Evolutionary conservation across 2,797 vertebrate species (phyloP), one percentile per base, ranked within the genome.

Genomic region (Spinus pinus): DNA sequence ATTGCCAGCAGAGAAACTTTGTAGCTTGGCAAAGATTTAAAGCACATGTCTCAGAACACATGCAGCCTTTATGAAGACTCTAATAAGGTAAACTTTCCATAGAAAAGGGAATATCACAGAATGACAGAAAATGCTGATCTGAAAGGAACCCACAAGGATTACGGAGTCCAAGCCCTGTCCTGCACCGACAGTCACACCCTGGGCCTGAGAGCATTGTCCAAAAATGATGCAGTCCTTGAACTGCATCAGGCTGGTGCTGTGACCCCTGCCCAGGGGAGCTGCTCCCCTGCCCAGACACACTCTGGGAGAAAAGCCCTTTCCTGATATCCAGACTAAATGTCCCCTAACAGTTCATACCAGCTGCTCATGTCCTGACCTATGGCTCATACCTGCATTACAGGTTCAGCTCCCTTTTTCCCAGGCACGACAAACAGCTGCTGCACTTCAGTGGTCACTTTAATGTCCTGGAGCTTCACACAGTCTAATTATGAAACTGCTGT

Each of bases 41-140:
- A 88, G 49, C 33, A 88, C 88, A 69, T n/a, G 33, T 75, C 41
- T 88, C 28, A 14, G 49, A 90, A 54, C 19, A 58, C 17, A 28
- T 23, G 77, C 5, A 60, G 51, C 21, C 44, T 42, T 54, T 62
- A 50, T 33, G 10, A 66, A 77, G 24, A 77, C 30, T 72, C 27
- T 25, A 71, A 65, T 42, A 91, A 41, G 0, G 0, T 49, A 75
- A 93, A 62, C 11, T 74, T 82, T 69, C 24, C 33, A 14, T 47
- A 62, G 86, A 65, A 90, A 94, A 15, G n/a, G 7, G 15, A 30
- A 3, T 60, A 39, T 30, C 39, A 39, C 13, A 60, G 44, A 28
- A 60, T n/a, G n/a, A 51, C n/a, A 46, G 16, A 60, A 46, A 53
- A 60, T 14, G 33, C 24, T 53, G 28, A 46, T 20, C 30, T 14